Percentiles rank a stretch among this genome's conserved stretches.
Evolutionary conservation across 2,113 vertebrate genomes (phyloP).

Genomic region (Oophaga pumilio): DNA sequence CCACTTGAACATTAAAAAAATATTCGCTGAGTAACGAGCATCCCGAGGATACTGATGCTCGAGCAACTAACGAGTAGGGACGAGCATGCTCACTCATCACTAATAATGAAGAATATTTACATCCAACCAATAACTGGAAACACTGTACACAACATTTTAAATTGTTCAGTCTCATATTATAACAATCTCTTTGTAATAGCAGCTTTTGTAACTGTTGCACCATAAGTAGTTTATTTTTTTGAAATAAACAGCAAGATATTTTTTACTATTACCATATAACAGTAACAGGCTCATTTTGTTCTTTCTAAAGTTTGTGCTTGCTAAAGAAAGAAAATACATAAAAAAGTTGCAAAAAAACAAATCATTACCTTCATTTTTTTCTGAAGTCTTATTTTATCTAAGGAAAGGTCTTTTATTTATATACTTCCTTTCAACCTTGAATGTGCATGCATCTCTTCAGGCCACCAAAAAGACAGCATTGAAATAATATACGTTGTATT

Average conservation of each 20-base stretch:
- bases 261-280: not conserved
- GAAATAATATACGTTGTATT: slow-evolving; percentile 6
- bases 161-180: not conserved
- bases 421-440: slow-evolving; percentile 21
- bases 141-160: not conserved
- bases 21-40: no score
- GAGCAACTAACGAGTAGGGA: no score
- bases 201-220: not conserved
- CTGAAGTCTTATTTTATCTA: not conserved
- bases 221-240: not conserved
- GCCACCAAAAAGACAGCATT: not conserved
- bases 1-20: no score
- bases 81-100: no score
- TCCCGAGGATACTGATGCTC: no score
- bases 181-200: not conserved
- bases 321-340: not conserved
- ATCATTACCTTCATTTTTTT: not conserved
- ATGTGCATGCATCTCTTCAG: slow-evolving; percentile 1
- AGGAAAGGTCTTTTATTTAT: not conserved
- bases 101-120: no score
- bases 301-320: not conserved
- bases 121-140: not conserved
- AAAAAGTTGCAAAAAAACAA: not conserved
- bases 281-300: not conserved
- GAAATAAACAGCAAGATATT: slow-evolving; percentile 3